Conservation (phyloP, 2,888 invertebrate genomes). For the Sarcophaga rosellei region DNA sequence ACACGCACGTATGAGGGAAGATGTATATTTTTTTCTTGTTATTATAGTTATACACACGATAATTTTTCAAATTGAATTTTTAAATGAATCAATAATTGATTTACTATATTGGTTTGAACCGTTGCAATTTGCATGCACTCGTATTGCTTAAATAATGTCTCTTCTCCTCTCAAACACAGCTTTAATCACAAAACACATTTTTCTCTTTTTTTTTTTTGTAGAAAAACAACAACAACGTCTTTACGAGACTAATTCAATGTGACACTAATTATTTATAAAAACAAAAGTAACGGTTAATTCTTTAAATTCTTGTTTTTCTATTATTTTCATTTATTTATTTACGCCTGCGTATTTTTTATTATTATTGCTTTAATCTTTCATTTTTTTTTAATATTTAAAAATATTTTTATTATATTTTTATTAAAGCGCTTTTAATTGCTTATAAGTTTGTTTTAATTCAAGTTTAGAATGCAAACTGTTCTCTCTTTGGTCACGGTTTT, state of each 20-base stretch:
- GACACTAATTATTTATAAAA: constrained; percentile 6
- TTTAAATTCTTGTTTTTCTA: constrained; percentile 4
- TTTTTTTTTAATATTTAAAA: constrained; percentile 1
- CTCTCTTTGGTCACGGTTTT: constrained; percentile 4
- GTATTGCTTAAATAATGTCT: background rate
- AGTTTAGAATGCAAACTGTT: constrained; percentile 44
- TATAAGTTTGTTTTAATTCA: background rate
- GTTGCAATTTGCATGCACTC: constrained; percentile 18
- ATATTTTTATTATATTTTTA: constrained; percentile 8
- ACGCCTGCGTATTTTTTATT: constrained; percentile 46
- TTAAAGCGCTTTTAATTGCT: background rate
- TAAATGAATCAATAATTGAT: constrained; percentile 60
- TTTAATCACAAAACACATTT: background rate
- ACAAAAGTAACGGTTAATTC: constrained; percentile 52
- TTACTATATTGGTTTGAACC: constrained; percentile 13
- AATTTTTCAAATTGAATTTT: constrained; percentile 47
- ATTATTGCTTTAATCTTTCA: background rate
- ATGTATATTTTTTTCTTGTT: background rate
- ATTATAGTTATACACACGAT: background rate
- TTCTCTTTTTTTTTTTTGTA: background rate
- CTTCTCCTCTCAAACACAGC: background rate
- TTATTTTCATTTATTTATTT: constrained; percentile 24
- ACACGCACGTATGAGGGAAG: background rate
- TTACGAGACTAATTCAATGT: no score
- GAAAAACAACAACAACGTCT: no score